phyloP scores from a whole-genome alignment of 2,797 vertebrate species.

The Monodelphis domestica region DNA sequence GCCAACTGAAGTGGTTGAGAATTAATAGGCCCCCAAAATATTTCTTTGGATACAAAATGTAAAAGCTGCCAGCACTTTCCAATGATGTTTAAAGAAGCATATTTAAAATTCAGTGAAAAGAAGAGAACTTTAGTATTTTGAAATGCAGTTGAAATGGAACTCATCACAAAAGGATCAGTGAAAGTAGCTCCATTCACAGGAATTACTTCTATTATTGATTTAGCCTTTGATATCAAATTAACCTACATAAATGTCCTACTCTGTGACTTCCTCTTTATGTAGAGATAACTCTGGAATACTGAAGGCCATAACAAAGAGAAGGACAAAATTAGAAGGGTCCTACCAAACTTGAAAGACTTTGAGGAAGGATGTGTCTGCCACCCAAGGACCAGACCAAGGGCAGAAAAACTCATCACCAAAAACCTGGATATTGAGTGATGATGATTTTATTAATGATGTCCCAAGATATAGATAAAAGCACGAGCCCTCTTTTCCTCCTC shows the following conservation, averaged over 20 bases:
- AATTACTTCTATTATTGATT: slow-evolving; percentile 39
- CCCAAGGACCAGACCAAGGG: neutral
- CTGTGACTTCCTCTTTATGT: neutral
- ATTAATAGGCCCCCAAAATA: slow-evolving; percentile 83
- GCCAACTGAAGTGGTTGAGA: slow-evolving; percentile 81
- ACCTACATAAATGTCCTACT: neutral
- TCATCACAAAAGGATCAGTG: slow-evolving; percentile 38
- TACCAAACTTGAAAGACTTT: neutral
- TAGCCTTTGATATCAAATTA: slow-evolving; percentile 27
- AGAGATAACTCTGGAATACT: neutral
- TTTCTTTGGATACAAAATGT: slow-evolving; percentile 80
- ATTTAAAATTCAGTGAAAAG: slow-evolving; percentile 68
- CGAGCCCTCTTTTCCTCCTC: neutral
- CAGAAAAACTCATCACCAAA: neutral
- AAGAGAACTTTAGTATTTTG: slow-evolving; percentile 56
- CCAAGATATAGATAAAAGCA: neutral
- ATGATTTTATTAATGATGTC: neutral
- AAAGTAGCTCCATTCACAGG: slow-evolving; percentile 44
- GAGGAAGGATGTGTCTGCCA: neutral
- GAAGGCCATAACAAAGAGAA: neutral
- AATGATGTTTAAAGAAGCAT: slow-evolving; percentile 71
- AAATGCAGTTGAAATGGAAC: slow-evolving; percentile 69
- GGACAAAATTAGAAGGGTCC: neutral
- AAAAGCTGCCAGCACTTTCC: slow-evolving; percentile 81
- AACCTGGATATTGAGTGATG: neutral